Base-by-base conservation (phyloP, 2,113 vertebrate genomes). In the Tachysurus vachellii region DNA sequence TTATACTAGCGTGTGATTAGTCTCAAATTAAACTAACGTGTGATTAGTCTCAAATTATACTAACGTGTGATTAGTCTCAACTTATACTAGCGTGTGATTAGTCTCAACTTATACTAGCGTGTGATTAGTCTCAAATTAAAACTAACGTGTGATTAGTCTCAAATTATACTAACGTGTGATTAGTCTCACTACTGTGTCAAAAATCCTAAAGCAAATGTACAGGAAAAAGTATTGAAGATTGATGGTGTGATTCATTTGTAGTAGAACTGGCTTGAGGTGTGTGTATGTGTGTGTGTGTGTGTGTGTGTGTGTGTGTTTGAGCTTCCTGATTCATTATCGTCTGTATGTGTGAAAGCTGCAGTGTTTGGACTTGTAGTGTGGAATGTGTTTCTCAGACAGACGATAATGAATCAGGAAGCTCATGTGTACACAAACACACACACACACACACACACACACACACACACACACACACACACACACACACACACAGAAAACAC, bases 391-490 rank as follows among this genome's bases (percentile, higher is more conserved):
- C 36, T 36, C 36, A 36, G 36, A 36, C 50, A 28, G 47, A 31
- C 1, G 53, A 79, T 56, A 79, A 79, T 79, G 76, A 79, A 56
- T 79, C 76, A 79, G 76, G 76, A 56, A 28, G 26, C 54, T 71
- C 31, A 71, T 42, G 6, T 36, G 36, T 36, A 19, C 2, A 36
- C 53, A 54, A 14, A 80, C 76, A 31, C 53, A 75, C 68, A 36
- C 68, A 70, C 68, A 42, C 73, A 64, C 26, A 64, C 10, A 64
- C 8, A 64, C 9, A 64, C 23, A 53, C 73, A 26, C 73, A 50
- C 53, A 80, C 77, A 19, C 2, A 36, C 53, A 54, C n/a, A 80
- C 76, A 31, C 53, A 75, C 68, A 36, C 68, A 70, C 68, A 42
- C 73, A 64, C 26, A 64, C 10, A 64, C 8, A 64, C 9, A 64